Conservation (phyloP, 2,797 vertebrate species). For the Pseudochirops corinnae region DNA sequence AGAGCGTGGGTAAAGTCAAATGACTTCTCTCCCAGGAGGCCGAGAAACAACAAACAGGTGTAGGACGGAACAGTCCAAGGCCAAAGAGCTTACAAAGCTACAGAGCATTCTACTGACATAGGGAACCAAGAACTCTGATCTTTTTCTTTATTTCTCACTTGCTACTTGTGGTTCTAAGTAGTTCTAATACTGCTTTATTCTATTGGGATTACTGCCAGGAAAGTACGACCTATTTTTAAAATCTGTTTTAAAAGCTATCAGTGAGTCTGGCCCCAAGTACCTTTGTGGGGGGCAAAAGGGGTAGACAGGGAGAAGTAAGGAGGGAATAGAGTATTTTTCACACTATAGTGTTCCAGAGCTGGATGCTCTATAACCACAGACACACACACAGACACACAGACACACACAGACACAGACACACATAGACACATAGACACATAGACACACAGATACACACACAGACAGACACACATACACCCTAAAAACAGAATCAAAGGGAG, state of each 20-base stretch:
- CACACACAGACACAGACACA: too few relatives aligned
- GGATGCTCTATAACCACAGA: not conserved
- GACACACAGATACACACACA: too few relatives aligned
- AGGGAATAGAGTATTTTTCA: not conserved
- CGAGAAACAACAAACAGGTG: not conserved
- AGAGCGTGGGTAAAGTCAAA: not conserved
- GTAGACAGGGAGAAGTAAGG: not conserved
- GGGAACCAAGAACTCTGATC: slow-evolving; percentile 67
- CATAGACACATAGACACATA: too few relatives aligned
- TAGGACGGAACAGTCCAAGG: rapidly evolving
- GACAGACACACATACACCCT: too few relatives aligned
- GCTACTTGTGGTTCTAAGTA: slow-evolving; percentile 68
- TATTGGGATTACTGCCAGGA: slow-evolving; percentile 72
- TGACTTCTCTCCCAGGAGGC: not conserved
- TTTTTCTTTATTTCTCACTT: slow-evolving; percentile 73
- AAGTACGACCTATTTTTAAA: slow-evolving; percentile 80
- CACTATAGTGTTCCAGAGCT: not conserved
- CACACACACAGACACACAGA: not conserved
- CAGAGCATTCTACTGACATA: slow-evolving; percentile 70
- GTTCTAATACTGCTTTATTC: slow-evolving; percentile 69
- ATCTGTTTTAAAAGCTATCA: slow-evolving; percentile 81
- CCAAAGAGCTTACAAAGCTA: not conserved
- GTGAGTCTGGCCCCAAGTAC: slow-evolving; percentile 62
- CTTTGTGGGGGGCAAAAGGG: not conserved
- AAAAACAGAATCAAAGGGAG: not conserved